These are phyloP conservation scores for Nebria salina DNA, from an alignment of 2,888 invertebrate genomes.

Conservation along the genomic window DNA sequence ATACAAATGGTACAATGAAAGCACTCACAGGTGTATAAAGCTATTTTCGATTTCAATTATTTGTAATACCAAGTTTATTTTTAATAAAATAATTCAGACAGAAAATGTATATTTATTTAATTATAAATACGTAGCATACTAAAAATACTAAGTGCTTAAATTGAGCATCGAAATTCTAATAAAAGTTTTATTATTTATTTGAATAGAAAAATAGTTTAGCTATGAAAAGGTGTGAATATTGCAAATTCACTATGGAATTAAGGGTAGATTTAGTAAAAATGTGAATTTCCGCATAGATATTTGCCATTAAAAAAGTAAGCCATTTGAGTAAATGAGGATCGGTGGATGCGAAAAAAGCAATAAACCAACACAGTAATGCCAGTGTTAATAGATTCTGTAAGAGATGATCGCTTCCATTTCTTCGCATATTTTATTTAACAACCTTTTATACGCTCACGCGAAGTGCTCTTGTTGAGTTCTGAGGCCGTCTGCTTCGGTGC, in stretches of 20 bases:
- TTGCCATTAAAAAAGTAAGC: slow-evolving; percentile 33
- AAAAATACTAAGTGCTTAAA: too few species aligned
- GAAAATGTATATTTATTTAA: too few species aligned
- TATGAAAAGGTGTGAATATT: too few species aligned
- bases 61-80: too few species aligned
- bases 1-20: too few species aligned
- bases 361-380: slow-evolving; percentile 34
- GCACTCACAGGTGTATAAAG: neutral
- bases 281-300: neutral
- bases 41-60: too few species aligned
- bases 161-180: too few species aligned
- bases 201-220: too few species aligned
- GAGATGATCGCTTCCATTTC: slow-evolving; percentile 27
- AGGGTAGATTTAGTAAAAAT: neutral
- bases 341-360: slow-evolving; percentile 24
- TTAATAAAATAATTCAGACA: too few species aligned
- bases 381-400: neutral
- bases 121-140: too few species aligned
- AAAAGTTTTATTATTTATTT: too few species aligned
- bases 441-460: slow-evolving; percentile 11
- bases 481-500: neutral
- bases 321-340: neutral
- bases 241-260: neutral
- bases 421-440: slow-evolving; percentile 37
- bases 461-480: too few species aligned